Base-by-base conservation (phyloP, 1,140 invertebrate genomes). In the Drosophila baimaii region DNA sequence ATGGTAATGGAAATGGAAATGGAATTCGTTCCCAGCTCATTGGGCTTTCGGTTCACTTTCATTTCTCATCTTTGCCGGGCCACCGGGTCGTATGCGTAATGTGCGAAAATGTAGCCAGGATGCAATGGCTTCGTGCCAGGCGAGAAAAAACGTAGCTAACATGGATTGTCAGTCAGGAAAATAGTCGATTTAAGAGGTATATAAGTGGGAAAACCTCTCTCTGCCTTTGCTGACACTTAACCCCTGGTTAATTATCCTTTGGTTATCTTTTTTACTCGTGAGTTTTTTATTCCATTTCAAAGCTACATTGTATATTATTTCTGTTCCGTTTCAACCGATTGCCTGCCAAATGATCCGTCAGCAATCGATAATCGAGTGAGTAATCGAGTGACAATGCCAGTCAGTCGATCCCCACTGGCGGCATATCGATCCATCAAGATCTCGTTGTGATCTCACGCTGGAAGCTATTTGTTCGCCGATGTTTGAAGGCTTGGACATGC, bases 331-430 rank as follows among this genome's bases (percentile, higher is more conserved):
- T 17, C 23, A 5, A 31, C 6, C 21, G 27, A 27, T 59, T 27
- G 41, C 41, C 5, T 33, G 17, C 19, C 62, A 9, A 31, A 29
- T 21, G 51, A 52, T 5, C 25, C n/a, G 17, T 29, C 3, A n/a
- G 23, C 46, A n/a, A 65, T 65, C 62, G 62, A 65, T 65, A 29
- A 46, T 21, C 63, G 17, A 37, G 59, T 66, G 63, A 66, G 63
- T 65, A 66, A 66, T 35, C 12, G 39, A 47, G 39, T 35, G 58
- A 66, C 37, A 43, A 64, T 64, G 57, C 58, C 59, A 31, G 23
- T 13, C 59, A 31, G 23, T 13, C 39, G 21, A 35, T 46, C 21
- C 17, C 31, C 51, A 35, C 13, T 35, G 31, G 35, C n/a, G n/a
- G 19, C 51, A 54, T 31, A 64, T 66, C 29, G 25, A 47, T 65